Conservation (phyloP, 1,140 invertebrate species). For the Heliconius himera region DNA sequence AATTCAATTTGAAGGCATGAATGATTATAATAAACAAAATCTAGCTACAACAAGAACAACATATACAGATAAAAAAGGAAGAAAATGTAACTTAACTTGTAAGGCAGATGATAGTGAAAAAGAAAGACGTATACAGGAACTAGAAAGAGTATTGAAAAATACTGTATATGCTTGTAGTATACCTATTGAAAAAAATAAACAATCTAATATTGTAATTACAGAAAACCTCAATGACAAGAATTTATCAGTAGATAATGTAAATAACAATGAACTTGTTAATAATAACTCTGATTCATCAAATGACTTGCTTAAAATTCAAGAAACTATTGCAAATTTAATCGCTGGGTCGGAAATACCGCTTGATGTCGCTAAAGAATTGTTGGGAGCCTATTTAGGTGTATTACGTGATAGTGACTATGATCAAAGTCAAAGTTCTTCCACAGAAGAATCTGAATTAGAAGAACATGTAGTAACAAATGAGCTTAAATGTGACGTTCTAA, state of each 20-base stretch:
- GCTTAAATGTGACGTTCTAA: slow-evolving; percentile 54
- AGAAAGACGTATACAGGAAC: slow-evolving; percentile 62
- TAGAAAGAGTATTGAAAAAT: slow-evolving; percentile 66
- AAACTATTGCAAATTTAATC: slow-evolving; percentile 61
- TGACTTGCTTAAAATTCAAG: slow-evolving; percentile 60
- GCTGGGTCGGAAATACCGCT: slow-evolving; percentile 58
- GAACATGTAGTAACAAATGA: slow-evolving; percentile 42
- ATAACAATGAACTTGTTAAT: slow-evolving; percentile 24
- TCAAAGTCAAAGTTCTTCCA: slow-evolving; percentile 47
- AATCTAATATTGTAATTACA: slow-evolving; percentile 62
- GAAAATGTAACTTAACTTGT: slow-evolving; percentile 37
- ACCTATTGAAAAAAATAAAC: slow-evolving; percentile 43
- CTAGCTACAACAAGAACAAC: slow-evolving; percentile 19
- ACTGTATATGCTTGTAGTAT: slow-evolving; percentile 68
- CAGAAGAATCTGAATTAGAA: slow-evolving; percentile 39
- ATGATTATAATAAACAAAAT: slow-evolving; percentile 40
- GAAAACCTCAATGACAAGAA: slow-evolving; percentile 62
- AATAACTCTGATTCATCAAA: slow-evolving; percentile 55
- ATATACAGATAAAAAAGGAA: slow-evolving; percentile 28
- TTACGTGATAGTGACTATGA: slow-evolving; percentile 47
- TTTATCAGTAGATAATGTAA: slow-evolving; percentile 34
- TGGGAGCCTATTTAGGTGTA: slow-evolving; percentile 64
- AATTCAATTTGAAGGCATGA: slow-evolving; percentile 55
- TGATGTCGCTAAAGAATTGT: slow-evolving; percentile 61
- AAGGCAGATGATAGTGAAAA: slow-evolving; percentile 54